Percentiles rank a stretch among this genome's conserved stretches.
Conservation (phyloP, 92 coral and sea anemone species). For the Blastomussa wellsi region DNA sequence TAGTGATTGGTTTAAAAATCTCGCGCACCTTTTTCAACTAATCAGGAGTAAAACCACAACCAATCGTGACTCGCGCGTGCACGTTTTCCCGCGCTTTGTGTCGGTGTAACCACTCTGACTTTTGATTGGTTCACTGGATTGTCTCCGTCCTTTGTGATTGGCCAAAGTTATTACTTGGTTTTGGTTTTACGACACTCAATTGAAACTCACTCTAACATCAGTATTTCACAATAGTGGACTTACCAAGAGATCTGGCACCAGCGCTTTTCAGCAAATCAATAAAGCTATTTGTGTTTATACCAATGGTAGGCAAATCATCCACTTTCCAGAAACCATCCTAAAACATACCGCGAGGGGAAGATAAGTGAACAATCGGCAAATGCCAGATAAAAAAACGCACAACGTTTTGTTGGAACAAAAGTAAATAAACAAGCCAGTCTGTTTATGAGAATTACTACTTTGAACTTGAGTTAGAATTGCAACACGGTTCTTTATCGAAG, state of each 20-base stretch:
- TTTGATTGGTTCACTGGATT: no score
- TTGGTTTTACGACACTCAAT: no score
- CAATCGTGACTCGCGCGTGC: no score
- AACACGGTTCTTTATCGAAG: neutral
- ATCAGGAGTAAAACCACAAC: no score
- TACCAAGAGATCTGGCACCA: constrained; percentile 91
- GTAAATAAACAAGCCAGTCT: neutral
- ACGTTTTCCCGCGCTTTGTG: no score
- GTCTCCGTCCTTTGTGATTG: no score
- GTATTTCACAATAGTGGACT: constrained; percentile 10
- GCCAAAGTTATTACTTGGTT: no score
- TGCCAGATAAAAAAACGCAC: neutral
- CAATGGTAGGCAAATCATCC: constrained; percentile 47
- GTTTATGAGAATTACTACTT: neutral
- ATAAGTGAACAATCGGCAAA: neutral
- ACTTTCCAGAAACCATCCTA: constrained; percentile 77
- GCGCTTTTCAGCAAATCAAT: constrained; percentile 60
- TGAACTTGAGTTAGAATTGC: neutral
- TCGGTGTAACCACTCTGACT: no score
- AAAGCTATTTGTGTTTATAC: constrained; percentile 33
- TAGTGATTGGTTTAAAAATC: no score
- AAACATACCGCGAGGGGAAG: neutral
- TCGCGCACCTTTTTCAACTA: no score
- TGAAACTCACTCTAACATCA: neutral
- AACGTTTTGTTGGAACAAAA: no score